Evolutionary conservation across 1,140 invertebrate genomes (phyloP).

Genomic region (Drosophila bocki): DNA sequence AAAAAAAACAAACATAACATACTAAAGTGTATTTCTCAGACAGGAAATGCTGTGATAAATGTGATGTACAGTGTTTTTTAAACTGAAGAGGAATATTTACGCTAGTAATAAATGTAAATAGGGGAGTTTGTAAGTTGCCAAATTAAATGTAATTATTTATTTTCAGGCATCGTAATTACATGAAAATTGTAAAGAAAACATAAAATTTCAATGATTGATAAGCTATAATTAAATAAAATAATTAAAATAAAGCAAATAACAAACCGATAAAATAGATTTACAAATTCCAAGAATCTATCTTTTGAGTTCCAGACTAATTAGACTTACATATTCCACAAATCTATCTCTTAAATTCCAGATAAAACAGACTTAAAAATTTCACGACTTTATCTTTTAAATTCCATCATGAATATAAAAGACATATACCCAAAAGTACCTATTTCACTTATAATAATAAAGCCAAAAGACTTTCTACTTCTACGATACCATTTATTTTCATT

Average conservation of each 20-base stretch:
- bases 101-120: not conserved
- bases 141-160: too few species aligned
- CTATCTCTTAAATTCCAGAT: too few species aligned
- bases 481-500: not conserved
- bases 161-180: too few species aligned
- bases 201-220: not conserved
- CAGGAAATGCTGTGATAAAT: constrained; percentile 4
- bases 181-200: not conserved
- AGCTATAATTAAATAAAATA: not conserved
- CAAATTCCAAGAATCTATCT: too few species aligned
- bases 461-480: not conserved
- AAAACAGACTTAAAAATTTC: not conserved
- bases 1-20: not conserved
- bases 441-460: not conserved
- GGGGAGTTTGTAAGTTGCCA: too few species aligned
- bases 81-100: not conserved
- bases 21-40: not conserved
- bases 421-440: not conserved
- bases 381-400: not conserved
- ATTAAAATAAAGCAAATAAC: not conserved
- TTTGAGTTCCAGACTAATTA: too few species aligned
- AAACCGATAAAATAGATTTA: too few species aligned
- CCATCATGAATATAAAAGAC: not conserved
- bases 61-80: not conserved
- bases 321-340: too few species aligned